Evolutionary conservation across 2,113 vertebrate species (phyloP).

Genomic region (Calidris pygmaea): DNA sequence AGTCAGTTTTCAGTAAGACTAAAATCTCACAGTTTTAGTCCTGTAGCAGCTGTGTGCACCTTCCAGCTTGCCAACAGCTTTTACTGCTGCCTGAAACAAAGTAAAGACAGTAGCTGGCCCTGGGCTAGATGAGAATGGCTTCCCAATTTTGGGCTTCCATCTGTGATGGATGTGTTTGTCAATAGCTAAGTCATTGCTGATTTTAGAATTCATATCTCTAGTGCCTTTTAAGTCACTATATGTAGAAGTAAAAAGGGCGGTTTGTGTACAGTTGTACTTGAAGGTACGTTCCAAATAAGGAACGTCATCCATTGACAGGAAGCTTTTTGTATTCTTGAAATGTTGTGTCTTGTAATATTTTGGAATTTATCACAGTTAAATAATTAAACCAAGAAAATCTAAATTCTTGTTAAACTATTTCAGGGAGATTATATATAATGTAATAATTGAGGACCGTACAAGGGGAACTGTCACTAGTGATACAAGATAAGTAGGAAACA

Average conservation of each 20-base stretch:
- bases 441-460: neutral
- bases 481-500: neutral
- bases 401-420: neutral
- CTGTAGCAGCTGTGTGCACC: neutral
- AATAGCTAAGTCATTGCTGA: neutral
- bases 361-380: neutral
- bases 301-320: neutral
- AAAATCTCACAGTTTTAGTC: neutral
- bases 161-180: neutral
- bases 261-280: neutral
- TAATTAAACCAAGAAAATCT: neutral
- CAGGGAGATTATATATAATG: neutral
- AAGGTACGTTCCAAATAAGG: neutral
- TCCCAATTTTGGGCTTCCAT: neutral
- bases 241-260: neutral
- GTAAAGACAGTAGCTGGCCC: neutral
- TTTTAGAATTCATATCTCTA: neutral
- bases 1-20: neutral
- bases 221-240: neutral
- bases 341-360: neutral
- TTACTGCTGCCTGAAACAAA: neutral
- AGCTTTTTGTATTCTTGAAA: neutral
- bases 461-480: rapidly evolving
- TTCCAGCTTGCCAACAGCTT: neutral
- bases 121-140: neutral